phyloP scores from a whole-genome alignment of 1,140 invertebrate genomes.

The Hyposmocoma kahamanoa region DNA sequence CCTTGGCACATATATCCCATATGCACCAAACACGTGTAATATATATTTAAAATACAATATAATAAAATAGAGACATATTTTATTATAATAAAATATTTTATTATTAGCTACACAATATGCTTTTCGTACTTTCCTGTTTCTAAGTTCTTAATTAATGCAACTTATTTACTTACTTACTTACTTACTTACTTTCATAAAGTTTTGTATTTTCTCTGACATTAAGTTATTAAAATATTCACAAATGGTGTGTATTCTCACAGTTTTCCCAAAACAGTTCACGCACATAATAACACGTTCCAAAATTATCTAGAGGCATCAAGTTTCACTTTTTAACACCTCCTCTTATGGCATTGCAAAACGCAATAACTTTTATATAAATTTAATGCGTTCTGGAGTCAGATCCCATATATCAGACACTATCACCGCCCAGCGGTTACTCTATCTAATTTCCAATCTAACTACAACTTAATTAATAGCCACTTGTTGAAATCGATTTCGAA shows the following conservation, averaged over 20 bases:
- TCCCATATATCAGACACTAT: conserved; percentile 42
- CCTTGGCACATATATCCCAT: no score
- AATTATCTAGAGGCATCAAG: conserved; percentile 17
- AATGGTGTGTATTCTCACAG: conserved; percentile 9
- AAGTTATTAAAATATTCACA: no score
- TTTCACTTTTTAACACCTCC: conserved; percentile 26
- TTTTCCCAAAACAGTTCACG: conserved; percentile 12
- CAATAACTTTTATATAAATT: conserved; percentile 2
- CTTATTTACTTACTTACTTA: no score
- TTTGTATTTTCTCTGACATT: no score
- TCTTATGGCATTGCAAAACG: conserved; percentile 13
- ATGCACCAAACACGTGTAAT: no score
- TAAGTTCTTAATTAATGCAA: no score
- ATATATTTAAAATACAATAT: no score
- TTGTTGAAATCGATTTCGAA: conserved; percentile 70
- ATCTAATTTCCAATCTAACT: conserved; percentile 69
- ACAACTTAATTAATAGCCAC: conserved; percentile 72
- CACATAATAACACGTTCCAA: conserved; percentile 19
- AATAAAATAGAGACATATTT: no score
- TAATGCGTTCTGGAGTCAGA: background rate
- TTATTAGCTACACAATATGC: no score
- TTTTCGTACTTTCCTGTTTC: no score
- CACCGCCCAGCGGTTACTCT: conserved; percentile 51
- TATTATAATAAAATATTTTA: no score
- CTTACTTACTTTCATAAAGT: no score